A percentile compares a stretch with the other conserved stretches of the same genome.
phyloP scores from a whole-genome alignment of 1,140 invertebrate species.

The Rhynchophorus ferrugineus region DNA sequence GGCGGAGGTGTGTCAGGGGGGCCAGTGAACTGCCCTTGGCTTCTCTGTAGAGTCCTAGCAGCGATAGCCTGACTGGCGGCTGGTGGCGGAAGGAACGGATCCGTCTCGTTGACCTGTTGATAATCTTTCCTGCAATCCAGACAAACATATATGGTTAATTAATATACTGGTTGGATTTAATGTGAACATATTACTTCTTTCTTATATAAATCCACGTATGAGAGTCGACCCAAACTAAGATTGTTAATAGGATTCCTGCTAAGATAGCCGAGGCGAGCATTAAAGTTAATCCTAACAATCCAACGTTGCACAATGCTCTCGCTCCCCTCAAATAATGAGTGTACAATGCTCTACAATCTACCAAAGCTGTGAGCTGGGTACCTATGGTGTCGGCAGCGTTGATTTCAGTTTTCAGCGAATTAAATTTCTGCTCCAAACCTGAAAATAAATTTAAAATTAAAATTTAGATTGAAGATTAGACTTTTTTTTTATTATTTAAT shows the following conservation, averaged over 20 bases:
- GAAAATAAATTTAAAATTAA: slow-evolving; percentile 4
- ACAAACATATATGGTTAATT: not conserved
- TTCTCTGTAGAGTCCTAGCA: slow-evolving; percentile 49
- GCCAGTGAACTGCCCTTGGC: slow-evolving; percentile 41
- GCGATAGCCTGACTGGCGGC: slow-evolving; percentile 56
- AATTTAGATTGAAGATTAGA: no score
- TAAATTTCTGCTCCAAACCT: slow-evolving; percentile 59
- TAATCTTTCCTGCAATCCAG: slow-evolving; percentile 57
- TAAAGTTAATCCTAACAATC: slow-evolving; percentile 70
- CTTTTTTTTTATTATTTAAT: no score
- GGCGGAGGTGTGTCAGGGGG: slow-evolving; percentile 41
- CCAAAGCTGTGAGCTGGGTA: slow-evolving; percentile 54
- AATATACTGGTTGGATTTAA: not conserved
- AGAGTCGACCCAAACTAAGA: slow-evolving; percentile 88
- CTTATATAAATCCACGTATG: slow-evolving; percentile 95
- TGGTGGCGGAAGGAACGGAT: slow-evolving; percentile 53
- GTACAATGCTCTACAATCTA: slow-evolving; percentile 74
- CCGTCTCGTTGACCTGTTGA: slow-evolving; percentile 64
- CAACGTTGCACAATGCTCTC: slow-evolving; percentile 70
- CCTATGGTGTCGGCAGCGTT: slow-evolving; percentile 56
- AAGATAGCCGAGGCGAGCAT: slow-evolving; percentile 77
- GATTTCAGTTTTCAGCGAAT: slow-evolving; percentile 62
- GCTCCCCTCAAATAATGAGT: slow-evolving; percentile 70
- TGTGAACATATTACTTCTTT: slow-evolving; percentile 58
- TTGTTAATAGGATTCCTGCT: slow-evolving; percentile 80